These are phyloP conservation scores for Arenaria interpres DNA, from an alignment of 2,113 vertebrate species.

Conservation along the genomic window DNA sequence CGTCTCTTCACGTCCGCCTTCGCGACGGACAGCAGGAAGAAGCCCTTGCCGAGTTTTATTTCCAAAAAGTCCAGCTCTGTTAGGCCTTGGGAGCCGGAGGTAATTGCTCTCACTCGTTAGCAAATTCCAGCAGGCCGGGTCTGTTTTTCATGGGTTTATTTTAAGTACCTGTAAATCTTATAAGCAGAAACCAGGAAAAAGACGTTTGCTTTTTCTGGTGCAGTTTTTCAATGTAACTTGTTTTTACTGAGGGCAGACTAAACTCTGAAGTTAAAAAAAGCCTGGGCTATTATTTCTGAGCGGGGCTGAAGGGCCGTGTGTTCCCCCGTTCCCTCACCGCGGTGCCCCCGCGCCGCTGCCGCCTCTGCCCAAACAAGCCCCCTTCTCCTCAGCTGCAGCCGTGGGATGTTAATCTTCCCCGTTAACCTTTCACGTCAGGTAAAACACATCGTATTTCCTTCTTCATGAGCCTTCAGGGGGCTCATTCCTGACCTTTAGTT, in stretches of 20 bases:
- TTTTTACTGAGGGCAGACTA: constrained; percentile 69
- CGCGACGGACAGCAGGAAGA: constrained; percentile 62
- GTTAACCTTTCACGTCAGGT: not conserved
- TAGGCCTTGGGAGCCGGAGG: constrained; percentile 59
- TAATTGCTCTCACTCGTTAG: constrained; percentile 72
- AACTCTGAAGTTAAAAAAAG: constrained; percentile 34
- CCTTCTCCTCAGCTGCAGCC: constrained; percentile 2
- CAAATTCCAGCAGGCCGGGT: constrained; percentile 67
- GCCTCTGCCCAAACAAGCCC: constrained; percentile 22
- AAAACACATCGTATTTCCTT: not conserved
- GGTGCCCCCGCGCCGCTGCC: not conserved
- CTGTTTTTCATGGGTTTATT: constrained; percentile 75
- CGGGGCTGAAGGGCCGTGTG: not conserved
- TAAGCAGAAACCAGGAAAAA: constrained; percentile 69
- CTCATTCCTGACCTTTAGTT: constrained; percentile 50
- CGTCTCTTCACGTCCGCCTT: constrained; percentile 70
- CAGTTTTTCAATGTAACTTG: constrained; percentile 29
- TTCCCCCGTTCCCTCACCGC: constrained; percentile 14
- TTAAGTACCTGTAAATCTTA: constrained; percentile 80
- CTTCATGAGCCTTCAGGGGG: not conserved
- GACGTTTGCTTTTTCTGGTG: constrained; percentile 67
- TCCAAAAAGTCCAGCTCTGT: constrained; percentile 67
- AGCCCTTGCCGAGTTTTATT: constrained; percentile 62
- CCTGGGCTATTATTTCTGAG: constrained; percentile 59
- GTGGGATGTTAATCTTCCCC: constrained; percentile 25